Conservation (phyloP, 1,140 invertebrate genomes). For the Popillia japonica region DNA sequence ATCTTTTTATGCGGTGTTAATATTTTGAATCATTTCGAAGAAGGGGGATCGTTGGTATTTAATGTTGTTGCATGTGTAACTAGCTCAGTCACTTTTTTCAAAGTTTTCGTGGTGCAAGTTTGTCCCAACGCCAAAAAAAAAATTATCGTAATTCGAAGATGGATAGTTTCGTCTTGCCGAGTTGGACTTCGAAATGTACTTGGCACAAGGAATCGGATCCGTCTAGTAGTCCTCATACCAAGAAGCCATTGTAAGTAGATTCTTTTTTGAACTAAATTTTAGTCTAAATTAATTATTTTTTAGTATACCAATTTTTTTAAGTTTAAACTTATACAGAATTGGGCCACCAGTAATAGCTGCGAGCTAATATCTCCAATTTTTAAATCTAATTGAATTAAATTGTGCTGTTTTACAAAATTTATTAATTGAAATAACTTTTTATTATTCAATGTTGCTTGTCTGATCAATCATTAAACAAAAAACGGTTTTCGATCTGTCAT, state of each 20-base stretch:
- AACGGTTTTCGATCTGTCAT: too few relatives aligned
- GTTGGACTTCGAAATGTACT: constrained; percentile 64
- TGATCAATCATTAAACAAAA: too few relatives aligned
- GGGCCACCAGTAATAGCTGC: too few relatives aligned
- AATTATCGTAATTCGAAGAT: not conserved
- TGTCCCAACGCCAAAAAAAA: not conserved
- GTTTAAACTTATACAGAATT: too few relatives aligned
- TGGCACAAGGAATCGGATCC: constrained; percentile 64
- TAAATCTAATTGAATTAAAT: too few relatives aligned
- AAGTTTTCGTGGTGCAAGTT: not conserved
- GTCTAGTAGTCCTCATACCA: constrained; percentile 53
- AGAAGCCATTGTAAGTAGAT: constrained; percentile 46
- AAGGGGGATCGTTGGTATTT: not conserved
- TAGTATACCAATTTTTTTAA: too few relatives aligned
- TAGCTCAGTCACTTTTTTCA: not conserved
- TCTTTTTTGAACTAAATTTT: too few relatives aligned
- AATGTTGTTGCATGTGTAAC: not conserved
- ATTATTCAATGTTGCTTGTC: too few relatives aligned
- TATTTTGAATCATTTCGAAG: not conserved
- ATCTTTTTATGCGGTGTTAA: not conserved
- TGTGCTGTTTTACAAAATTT: too few relatives aligned
- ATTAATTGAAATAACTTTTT: too few relatives aligned
- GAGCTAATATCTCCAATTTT: too few relatives aligned
- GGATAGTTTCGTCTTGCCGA: constrained; percentile 45
- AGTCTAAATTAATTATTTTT: too few relatives aligned